These are phyloP conservation scores for Gila orcuttii DNA, from an alignment of 2,113 vertebrate species.

Conservation along the genomic window DNA sequence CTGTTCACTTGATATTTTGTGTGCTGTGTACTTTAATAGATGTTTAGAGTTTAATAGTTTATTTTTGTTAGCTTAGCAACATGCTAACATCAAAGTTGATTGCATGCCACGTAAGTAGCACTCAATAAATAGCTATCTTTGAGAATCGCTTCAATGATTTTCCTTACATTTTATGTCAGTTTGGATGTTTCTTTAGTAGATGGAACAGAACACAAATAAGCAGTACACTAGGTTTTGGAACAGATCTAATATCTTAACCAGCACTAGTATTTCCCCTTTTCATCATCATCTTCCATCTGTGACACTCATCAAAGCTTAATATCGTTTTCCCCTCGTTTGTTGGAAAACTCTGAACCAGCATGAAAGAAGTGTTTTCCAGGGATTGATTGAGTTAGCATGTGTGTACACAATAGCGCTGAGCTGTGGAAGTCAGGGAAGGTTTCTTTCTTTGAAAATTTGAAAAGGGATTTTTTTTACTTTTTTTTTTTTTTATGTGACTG, in stretches of 20 bases:
- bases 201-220: neutral
- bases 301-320: constrained; percentile 39
- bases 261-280: neutral
- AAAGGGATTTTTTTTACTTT: constrained; percentile 61
- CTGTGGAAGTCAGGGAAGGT: neutral
- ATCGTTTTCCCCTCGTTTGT: constrained; percentile 22
- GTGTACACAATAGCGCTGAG: constrained; percentile 28
- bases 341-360: constrained; percentile 26
- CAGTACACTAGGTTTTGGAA: neutral
- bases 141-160: neutral
- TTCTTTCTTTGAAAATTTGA: neutral
- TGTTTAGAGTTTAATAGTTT: neutral
- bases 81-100: neutral
- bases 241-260: neutral
- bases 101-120: too few species aligned
- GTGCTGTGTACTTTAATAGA: neutral
- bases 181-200: neutral
- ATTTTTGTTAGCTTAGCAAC: neutral
- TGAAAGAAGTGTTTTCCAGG: constrained; percentile 9
- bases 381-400: constrained; percentile 43
- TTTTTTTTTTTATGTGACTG: constrained; percentile 65
- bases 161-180: neutral
- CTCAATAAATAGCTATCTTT: neutral
- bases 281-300: neutral
- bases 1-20: neutral